Evolutionary conservation across 53 echinoderm and acorn worm species (phyloP).

Genomic region (Holothuria scabra): DNA sequence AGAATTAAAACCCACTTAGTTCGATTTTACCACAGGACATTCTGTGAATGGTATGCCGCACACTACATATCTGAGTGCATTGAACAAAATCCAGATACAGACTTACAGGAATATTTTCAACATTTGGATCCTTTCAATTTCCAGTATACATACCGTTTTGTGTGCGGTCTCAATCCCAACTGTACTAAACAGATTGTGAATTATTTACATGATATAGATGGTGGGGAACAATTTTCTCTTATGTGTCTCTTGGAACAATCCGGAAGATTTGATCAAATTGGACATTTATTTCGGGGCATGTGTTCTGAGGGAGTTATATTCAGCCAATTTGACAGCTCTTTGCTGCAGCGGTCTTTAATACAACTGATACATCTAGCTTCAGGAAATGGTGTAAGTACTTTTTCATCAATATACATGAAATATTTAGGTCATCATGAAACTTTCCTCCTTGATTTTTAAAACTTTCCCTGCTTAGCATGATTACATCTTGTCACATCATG

Average conservation of each 20-base stretch:
- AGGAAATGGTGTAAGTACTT: neutral
- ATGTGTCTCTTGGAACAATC: slow-evolving; percentile 2
- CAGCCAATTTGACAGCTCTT: neutral
- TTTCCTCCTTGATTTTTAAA: too few species aligned
- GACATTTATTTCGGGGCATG: neutral
- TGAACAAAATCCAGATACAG: too few species aligned
- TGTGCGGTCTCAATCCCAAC: neutral
- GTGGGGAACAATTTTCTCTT: neutral
- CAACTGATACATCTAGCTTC: neutral
- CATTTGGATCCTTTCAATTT: neutral
- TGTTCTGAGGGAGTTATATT: neutral
- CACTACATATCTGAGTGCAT: too few species aligned
- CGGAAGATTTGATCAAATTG: neutral
- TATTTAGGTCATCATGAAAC: too few species aligned
- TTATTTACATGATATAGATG: neutral
- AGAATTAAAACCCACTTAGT: too few species aligned
- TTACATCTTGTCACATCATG: too few species aligned
- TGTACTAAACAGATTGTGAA: neutral
- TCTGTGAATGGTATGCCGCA: too few species aligned
- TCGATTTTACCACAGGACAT: too few species aligned
- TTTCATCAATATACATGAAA: neutral
- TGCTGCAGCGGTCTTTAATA: neutral
- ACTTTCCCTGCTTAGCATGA: too few species aligned
- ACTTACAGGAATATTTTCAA: too few species aligned
- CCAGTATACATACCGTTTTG: slow-evolving; percentile 1